These are phyloP conservation scores for Leptatherina wallacei DNA, from an alignment of 2,797 vertebrate species.

Conservation along the genomic window DNA sequence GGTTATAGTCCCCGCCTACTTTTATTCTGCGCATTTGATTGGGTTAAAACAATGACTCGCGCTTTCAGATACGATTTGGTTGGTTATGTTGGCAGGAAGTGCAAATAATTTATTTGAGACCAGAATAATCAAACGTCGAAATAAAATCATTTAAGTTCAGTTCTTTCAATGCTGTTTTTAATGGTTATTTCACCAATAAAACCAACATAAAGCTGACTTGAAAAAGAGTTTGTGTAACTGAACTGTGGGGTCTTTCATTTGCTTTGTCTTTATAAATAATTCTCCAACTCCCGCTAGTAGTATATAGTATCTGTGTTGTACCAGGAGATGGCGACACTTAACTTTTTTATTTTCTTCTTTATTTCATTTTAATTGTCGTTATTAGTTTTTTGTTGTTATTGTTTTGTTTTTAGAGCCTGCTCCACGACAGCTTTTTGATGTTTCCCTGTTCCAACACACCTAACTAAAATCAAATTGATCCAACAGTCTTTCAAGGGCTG, in stretches of 20 bases:
- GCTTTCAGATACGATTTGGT: slow-evolving; percentile 33
- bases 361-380: too few species aligned
- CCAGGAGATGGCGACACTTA: slow-evolving; percentile 64
- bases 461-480: background rate
- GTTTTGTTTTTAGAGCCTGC: too few species aligned
- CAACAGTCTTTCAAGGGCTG: background rate
- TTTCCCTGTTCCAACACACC: background rate
- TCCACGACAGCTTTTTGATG: background rate
- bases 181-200: background rate
- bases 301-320: background rate
- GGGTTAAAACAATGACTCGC: slow-evolving; percentile 16
- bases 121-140: slow-evolving; percentile 38
- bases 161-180: background rate
- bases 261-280: slow-evolving; percentile 3
- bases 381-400: too few species aligned
- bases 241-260: fast-evolving
- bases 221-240: background rate
- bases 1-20: slow-evolving; percentile 44
- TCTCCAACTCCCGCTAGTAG: background rate
- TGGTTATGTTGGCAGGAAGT: slow-evolving; percentile 53
- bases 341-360: background rate
- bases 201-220: too few species aligned
- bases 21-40: slow-evolving; percentile 53
- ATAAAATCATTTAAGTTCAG: background rate
- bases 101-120: slow-evolving; percentile 7